Evolutionary conservation across 2,113 vertebrate species (phyloP), one percentile per base, ranked within the genome.

Genomic region (Mesoclemmys tuberculata): DNA sequence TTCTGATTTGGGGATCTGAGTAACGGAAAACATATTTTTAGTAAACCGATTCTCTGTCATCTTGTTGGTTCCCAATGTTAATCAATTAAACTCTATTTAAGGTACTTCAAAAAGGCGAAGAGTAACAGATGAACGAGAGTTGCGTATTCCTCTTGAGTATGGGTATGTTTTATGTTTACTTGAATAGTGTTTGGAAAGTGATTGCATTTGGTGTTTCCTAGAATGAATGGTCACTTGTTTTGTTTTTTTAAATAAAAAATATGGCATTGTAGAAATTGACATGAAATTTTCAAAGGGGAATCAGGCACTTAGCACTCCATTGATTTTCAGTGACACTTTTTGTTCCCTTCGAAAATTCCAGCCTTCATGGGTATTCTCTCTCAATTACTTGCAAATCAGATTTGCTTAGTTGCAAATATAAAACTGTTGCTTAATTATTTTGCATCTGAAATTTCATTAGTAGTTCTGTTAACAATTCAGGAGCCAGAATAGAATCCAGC

Each of bases 71-170:
- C 86, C 68, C 77, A 84, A 54, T 94, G 27, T 93, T 97, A 95
- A 98, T 89, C 16, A 52, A 44, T 81, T 97, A 89, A 87, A 96
- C 96, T 98, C 87, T 97, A 29, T 97, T 97, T 44, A 93, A 98
- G 98, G 99, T 97, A 97, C 98, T 95, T 98, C 98, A 44, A 99
- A 99, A 97, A 98, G 98, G 94, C 98, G 98, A 97, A 98, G 99
- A 98, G 98, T 99, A 71, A 98, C 98, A 13, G 99, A 99, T 96
- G 99, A 99, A 79, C 97, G 95, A 64, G 98, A 99, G 89, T 98
- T 99, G 49, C 98, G 97, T 79, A 95, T 99, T 91, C 99, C 99
- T 97, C 98, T 99, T 1, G 98, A 99, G 88, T 99, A 99, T 44
- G 99, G 99, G 99, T 99, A 98, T 75, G 99, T 96, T 93, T 21